Evolutionary conservation across 2,888 invertebrate genomes (phyloP).

Genomic region (Xestia c-nigrum): DNA sequence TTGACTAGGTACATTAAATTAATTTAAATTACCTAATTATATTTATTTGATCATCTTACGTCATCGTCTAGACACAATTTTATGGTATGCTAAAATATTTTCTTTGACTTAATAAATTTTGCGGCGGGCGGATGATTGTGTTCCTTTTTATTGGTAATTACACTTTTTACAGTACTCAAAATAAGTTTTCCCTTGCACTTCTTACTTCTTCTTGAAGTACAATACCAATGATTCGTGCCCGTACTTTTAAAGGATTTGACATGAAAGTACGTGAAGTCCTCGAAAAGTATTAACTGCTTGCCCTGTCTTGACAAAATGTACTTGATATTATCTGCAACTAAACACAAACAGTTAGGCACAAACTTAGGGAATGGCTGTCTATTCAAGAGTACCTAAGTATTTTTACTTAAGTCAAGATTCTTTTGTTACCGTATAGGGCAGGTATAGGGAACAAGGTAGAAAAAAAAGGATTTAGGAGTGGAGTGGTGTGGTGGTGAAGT

Average conservation of each 20-base stretch:
- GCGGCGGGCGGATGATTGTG: not conserved
- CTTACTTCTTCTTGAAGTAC: not conserved
- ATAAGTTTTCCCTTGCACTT: not conserved
- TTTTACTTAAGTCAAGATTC: no score
- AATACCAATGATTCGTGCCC: not conserved
- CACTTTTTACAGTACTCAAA: not conserved
- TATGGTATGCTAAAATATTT: not conserved
- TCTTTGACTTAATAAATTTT: no score
- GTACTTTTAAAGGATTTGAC: conserved; percentile 5
- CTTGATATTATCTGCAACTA: conserved; percentile 40
- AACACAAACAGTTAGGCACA: not conserved
- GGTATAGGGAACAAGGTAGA: no score
- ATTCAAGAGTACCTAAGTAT: no score
- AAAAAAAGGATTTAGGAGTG: no score
- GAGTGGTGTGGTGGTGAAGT: no score
- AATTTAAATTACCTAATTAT: no score
- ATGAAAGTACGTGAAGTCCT: conserved; percentile 46
- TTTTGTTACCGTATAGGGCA: no score
- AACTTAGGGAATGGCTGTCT: no score
- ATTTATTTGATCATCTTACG: no score
- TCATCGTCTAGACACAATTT: not conserved
- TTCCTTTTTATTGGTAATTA: not conserved
- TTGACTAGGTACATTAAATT: no score
- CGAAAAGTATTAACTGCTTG: conserved; percentile 32
- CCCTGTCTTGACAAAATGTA: conserved; percentile 44